A percentile compares a stretch with the other conserved stretches of the same genome.
phyloP scores from a whole-genome alignment of 2,888 invertebrate genomes.

The Lasioglossum pauxillum region DNA sequence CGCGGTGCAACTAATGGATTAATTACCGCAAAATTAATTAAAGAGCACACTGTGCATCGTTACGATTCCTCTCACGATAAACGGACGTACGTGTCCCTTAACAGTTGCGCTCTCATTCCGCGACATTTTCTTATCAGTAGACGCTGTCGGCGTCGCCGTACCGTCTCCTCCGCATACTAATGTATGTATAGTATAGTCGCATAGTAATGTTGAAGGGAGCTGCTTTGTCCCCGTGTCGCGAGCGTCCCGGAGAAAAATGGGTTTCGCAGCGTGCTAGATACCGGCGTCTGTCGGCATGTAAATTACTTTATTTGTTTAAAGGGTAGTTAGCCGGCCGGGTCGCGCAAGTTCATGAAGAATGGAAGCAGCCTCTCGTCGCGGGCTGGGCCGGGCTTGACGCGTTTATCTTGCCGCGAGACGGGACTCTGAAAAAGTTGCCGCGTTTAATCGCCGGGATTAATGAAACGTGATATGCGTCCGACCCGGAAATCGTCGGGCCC shows the following conservation, averaged over 20 bases:
- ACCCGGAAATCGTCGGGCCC: not conserved
- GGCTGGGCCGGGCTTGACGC: not conserved
- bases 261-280: not conserved
- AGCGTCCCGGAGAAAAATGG: conserved; percentile 4
- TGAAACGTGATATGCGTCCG: not conserved
- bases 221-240: conserved; percentile 1
- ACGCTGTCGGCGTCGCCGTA: conserved; percentile 1
- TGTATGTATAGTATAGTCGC: not conserved
- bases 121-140: conserved; percentile 7
- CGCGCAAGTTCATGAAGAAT: conserved; percentile 7
- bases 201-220: conserved; percentile 2
- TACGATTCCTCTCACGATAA: conserved; percentile 2
- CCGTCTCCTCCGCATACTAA: conserved; percentile 18
- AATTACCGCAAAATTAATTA: conserved; percentile 6
- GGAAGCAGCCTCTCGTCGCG: not conserved
- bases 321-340: conserved; percentile 5
- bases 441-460: conserved; percentile 15
- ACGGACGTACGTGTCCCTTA: not conserved
- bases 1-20: not conserved
- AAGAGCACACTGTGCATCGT: not conserved
- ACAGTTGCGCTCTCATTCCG: not conserved
- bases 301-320: conserved; percentile 18
- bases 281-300: conserved; percentile 11
- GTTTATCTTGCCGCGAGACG: not conserved
- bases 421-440: conserved; percentile 4